Evolutionary conservation across 1,140 invertebrate species (phyloP), one percentile per base, ranked within the genome.

Genomic region (Papilio dardanus): DNA sequence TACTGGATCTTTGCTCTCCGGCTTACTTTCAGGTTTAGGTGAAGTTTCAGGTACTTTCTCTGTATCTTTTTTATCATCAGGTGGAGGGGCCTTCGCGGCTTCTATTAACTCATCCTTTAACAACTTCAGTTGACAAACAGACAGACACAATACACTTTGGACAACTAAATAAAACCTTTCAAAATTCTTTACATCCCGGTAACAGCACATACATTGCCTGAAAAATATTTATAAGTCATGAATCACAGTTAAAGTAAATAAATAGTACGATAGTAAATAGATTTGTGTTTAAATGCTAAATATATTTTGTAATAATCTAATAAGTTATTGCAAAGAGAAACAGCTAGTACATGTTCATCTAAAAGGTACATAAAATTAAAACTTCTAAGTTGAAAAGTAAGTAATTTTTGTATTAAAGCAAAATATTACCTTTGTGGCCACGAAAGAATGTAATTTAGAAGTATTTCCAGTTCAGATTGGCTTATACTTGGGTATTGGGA

Each of bases 191-290:
- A 95, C 95, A 93, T 98, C 97, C 78, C 97, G 95, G 92, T 97
- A 98, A 93, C 97, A 97, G 91, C 97, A 98, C 96, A 98, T 97
- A 88, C 98, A 99, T 94, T 98, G 97, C 85, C 97, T 96, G 89
- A 79, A 94, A 95, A 54, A 71, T 75, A 71, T 69, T 79, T 78
- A 77, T 69, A 54, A 74, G 40, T 75, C 73, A 77, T 40, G 28
- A 71, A 71, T 80, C 74, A 46, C 54, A 74, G 46, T 67, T 33
- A 69, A 12, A 76, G 42, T 24, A 77, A 66, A 28, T 65, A 71
- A 77, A 66, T 76, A 71, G 8, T 69, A 42, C 21, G 16, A 3
- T 24, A 54, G 19, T 10, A 54, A 54, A 28, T 28, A 54, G 8
- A n/a, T 54, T 54, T 54, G 21, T 54, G 1, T 54, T 12, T 54